These are phyloP conservation scores for Spongilla lacustris DNA, from an alignment of 37 sponge, comb jelly and placozoan genomes.

Conservation along the genomic window DNA sequence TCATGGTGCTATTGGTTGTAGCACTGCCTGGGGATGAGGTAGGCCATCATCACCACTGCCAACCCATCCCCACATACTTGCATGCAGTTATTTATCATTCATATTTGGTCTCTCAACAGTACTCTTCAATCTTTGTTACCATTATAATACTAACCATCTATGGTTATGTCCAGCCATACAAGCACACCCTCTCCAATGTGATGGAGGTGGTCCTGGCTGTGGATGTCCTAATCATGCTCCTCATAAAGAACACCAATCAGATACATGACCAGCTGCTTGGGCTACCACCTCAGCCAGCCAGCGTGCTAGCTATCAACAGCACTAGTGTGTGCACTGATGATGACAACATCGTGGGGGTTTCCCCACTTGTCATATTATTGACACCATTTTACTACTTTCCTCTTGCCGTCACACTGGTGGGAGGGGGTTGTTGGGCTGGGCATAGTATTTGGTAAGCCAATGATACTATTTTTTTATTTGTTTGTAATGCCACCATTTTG, in stretches of 20 bases:
- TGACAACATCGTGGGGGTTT: neutral
- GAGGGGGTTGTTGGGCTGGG: neutral
- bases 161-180: slow-evolving; percentile 55
- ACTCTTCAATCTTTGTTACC: slow-evolving; percentile 20
- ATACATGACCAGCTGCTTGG: slow-evolving; percentile 16
- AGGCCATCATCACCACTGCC: neutral
- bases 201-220: slow-evolving; percentile 37
- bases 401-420: neutral
- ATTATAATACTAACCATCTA: slow-evolving; percentile 1
- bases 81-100: neutral
- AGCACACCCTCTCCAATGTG: slow-evolving; percentile 12
- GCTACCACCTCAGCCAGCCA: neutral
- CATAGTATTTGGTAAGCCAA: neutral
- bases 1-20: slow-evolving; percentile 41
- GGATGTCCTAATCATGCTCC: slow-evolving; percentile 28
- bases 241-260: slow-evolving; percentile 30
- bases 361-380: neutral
- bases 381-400: slow-evolving; percentile 42
- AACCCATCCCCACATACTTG: too few relatives aligned
- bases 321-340: neutral
- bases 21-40: slow-evolving; percentile 32
- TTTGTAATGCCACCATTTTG: too few relatives aligned
- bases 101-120: slow-evolving; percentile 10
- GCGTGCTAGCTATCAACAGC: neutral
- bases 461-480: too few relatives aligned